Evolutionary conservation across 2,797 vertebrate genomes (phyloP), one percentile per base, ranked within the genome.

Genomic region (Coregonus suidteri): DNA sequence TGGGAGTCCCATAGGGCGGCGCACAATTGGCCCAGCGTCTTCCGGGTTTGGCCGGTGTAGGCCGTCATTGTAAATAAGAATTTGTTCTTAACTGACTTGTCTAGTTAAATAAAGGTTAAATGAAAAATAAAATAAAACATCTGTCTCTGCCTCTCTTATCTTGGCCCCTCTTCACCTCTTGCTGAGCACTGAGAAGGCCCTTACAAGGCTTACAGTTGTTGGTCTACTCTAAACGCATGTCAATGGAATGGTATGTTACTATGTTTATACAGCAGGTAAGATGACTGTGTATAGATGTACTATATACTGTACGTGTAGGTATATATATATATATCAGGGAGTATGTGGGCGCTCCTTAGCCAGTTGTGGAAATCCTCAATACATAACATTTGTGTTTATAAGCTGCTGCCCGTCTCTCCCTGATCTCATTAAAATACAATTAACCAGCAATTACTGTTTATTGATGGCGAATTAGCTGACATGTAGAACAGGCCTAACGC

Each of bases 381-480:
- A 89, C 82, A 86, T 79, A 88, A 83, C 76, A 83, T 81, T 81
- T 86, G 77, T 76, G 81, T 89, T 86, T 83, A 82, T 20, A 56
- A 47, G 41, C 41, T 66, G 75, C 80, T 34, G 65, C 77, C 71
- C 70, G 77, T 84, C 79, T 75, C 83, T 93, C 92, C 83, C 89
- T 78, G 18, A 82, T 89, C 87, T 93, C 91, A 93, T 94, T 94
- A 93, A 83, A 84, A 75, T 75, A 82, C 91, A 91, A 93, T 94
- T 93, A 93, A 89, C 80, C 14, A 69, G 90, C 91, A 92, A 92
- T 92, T 93, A 90, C 71, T 83, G 85, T 88, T 92, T 92, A 93
- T 91, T 91, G 88, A 91, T 91, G 91, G 87, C 75, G 86, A 92
- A 94, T 94, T 91, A 93, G 88, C 90, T 82, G 85, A 90, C 86